Conservation (phyloP, 2,797 vertebrate species). For the Sardinella longiceps region DNA sequence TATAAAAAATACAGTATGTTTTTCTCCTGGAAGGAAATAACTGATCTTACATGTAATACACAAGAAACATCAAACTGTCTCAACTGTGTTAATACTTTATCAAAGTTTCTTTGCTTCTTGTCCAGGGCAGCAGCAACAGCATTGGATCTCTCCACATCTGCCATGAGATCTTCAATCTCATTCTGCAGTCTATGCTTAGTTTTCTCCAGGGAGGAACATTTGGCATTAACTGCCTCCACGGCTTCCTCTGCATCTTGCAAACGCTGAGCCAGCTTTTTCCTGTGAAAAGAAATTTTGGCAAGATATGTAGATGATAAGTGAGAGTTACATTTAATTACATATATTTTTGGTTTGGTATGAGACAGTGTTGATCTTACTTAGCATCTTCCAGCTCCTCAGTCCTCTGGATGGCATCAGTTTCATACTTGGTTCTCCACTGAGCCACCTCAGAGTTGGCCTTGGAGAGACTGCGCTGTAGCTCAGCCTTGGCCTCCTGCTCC, state of each 20-base stretch:
- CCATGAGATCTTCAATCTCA: conserved; percentile 62
- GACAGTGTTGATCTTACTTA: neutral
- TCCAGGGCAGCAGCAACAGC: conserved; percentile 27
- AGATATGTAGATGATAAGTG: neutral
- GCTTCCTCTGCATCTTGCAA: conserved; percentile 75
- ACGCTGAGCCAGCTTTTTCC: conserved; percentile 52
- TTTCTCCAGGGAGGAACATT: conserved; percentile 76
- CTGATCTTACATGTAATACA: neutral
- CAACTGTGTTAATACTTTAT: conserved; percentile 25
- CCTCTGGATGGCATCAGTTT: conserved; percentile 81
- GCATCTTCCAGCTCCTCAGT: conserved; percentile 76
- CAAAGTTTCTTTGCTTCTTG: conserved; percentile 43
- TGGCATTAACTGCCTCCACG: conserved; percentile 70
- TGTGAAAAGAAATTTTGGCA: neutral
- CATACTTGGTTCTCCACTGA: conserved; percentile 83
- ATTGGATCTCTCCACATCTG: conserved; percentile 64
- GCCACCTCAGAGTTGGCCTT: conserved; percentile 81
- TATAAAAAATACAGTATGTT: neutral
- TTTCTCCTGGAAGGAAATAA: neutral
- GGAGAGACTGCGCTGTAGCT: conserved; percentile 78
- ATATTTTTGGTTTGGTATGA: too few species aligned
- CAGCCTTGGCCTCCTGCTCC: conserved; percentile 76
- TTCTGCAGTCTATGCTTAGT: conserved; percentile 69
- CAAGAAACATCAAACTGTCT: conserved; percentile 10
- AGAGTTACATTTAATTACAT: too few species aligned